These are phyloP conservation scores for Virgularia gustaviana DNA, from an alignment of 92 coral and sea anemone species.

Conservation along the genomic window DNA sequence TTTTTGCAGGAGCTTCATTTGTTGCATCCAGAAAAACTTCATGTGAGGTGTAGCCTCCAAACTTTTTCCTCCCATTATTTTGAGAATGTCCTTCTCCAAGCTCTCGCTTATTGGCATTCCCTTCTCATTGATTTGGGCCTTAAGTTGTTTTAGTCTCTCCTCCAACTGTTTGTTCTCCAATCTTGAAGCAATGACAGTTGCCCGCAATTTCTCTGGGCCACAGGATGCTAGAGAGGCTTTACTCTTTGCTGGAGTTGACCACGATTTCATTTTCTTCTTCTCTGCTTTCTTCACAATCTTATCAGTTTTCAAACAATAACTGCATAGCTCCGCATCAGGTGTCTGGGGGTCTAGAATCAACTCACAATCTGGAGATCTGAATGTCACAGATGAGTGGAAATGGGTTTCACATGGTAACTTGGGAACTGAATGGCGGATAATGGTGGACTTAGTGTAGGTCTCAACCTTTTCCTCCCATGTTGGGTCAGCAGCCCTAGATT, in stretches of 20 bases:
- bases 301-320: neutral
- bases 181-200: neutral
- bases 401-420: neutral
- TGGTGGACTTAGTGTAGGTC: neutral
- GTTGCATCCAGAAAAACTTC: constrained; percentile 6
- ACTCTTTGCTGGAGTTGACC: neutral
- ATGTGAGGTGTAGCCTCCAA: too few species aligned
- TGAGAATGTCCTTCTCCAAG: too few species aligned
- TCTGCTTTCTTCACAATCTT: neutral
- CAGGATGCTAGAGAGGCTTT: constrained; percentile 1
- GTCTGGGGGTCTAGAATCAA: neutral
- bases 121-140: too few species aligned
- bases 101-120: neutral
- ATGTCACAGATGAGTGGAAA: constrained; percentile 2
- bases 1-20: constrained; percentile 4
- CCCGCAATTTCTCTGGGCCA: constrained; percentile 8
- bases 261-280: neutral
- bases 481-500: neutral
- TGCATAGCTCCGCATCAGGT: neutral
- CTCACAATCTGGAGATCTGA: too few species aligned
- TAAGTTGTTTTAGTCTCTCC: too few species aligned
- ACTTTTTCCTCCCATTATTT: constrained; percentile 1
- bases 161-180: too few species aligned
- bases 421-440: neutral
- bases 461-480: neutral